Percentiles rank a stretch among this genome's conserved stretches.
These are phyloP conservation scores for Trogon melanurus DNA, from an alignment of 2,113 vertebrate species.

Conservation along the genomic window DNA sequence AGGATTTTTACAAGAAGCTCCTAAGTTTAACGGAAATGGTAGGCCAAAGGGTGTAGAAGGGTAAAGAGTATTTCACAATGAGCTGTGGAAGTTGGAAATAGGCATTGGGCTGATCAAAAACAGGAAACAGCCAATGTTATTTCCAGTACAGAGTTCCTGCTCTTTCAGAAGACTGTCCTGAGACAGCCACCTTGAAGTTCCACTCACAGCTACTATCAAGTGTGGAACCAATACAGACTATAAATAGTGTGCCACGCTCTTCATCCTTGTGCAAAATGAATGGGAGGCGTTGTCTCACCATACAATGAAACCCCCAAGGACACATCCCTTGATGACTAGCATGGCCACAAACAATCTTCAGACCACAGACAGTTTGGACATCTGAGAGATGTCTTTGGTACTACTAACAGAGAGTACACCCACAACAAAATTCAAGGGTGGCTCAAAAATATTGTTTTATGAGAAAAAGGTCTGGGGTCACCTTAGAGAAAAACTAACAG, in stretches of 20 bases:
- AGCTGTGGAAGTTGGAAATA: background rate
- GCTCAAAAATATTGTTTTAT: background rate
- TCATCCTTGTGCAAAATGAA: background rate
- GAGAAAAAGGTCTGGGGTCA: background rate
- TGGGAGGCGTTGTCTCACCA: fast-evolving
- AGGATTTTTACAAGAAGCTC: background rate
- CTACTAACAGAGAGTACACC: too few relatives aligned
- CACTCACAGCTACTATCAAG: background rate
- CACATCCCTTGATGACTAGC: background rate
- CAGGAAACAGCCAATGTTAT: background rate
- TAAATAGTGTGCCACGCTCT: fast-evolving
- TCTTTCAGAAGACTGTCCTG: background rate
- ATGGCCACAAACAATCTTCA: background rate
- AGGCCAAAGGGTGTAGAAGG: background rate
- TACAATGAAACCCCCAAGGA: too few relatives aligned
- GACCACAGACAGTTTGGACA: background rate
- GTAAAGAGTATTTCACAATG: background rate
- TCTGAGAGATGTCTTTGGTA: background rate
- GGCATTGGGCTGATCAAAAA: background rate
- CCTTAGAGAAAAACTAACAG: background rate
- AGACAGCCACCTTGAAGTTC: background rate
- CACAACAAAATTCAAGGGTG: background rate
- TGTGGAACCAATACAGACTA: background rate
- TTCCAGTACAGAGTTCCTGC: background rate
- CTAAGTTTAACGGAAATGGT: background rate